Percentiles rank a stretch among this genome's conserved stretches.
Evolutionary conservation across 2,888 invertebrate species (phyloP).

Genomic region (Hirtodrosophila histrioides): DNA sequence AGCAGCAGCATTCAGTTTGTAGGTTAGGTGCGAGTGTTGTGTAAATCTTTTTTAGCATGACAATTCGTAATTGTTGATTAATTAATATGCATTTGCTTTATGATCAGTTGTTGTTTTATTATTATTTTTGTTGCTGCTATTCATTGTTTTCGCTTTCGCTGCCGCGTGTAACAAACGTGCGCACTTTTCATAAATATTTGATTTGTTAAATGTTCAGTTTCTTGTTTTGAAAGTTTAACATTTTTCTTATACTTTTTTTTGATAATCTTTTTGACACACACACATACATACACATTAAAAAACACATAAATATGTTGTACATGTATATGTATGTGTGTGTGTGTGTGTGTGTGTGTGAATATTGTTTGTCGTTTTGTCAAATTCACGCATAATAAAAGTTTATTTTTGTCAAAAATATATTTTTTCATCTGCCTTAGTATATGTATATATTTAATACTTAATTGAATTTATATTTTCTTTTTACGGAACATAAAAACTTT

Average conservation of each 20-base stretch:
- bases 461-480: slow-evolving; percentile 38
- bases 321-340: slow-evolving; percentile 31
- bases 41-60: slow-evolving; percentile 60
- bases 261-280: slow-evolving; percentile 69
- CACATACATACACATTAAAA: slow-evolving; percentile 28
- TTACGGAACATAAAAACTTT: slow-evolving; percentile 29
- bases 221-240: slow-evolving; percentile 47
- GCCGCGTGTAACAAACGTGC: slow-evolving; percentile 77
- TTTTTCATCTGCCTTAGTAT: slow-evolving; percentile 27
- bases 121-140: slow-evolving; percentile 16
- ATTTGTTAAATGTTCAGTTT: slow-evolving; percentile 27
- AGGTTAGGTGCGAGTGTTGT: slow-evolving; percentile 81
- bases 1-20: slow-evolving; percentile 56
- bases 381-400: slow-evolving; percentile 76
- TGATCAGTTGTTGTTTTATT: slow-evolving; percentile 16
- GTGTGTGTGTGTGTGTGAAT: slow-evolving; percentile 21
- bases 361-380: slow-evolving; percentile 54
- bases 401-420: slow-evolving; percentile 67
- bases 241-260: too few relatives aligned
- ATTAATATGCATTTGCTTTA: slow-evolving; percentile 47
- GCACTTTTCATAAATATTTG: slow-evolving; percentile 47
- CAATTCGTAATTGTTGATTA: slow-evolving; percentile 56
- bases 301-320: slow-evolving; percentile 23
- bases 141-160: slow-evolving; percentile 37
- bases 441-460: slow-evolving; percentile 29